Percentiles rank a stretch among this genome's conserved stretches.
Evolutionary conservation across 37 sponge, comb jelly and placozoan species (phyloP).

Genomic region (Halisarca cf. caerulea): DNA sequence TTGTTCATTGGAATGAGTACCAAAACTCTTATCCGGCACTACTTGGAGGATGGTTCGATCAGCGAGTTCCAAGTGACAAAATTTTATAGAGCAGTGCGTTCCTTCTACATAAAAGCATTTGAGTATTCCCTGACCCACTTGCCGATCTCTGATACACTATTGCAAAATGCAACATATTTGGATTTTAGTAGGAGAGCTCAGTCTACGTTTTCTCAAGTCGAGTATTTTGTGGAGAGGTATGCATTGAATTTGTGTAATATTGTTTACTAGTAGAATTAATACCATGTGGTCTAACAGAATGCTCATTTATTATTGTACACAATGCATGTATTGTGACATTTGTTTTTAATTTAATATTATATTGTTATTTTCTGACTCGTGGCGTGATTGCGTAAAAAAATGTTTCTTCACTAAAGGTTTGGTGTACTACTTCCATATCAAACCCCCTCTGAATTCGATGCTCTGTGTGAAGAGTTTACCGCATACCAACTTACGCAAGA

Average conservation of each 20-base stretch:
- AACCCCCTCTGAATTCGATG: neutral
- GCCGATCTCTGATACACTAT: too few species aligned
- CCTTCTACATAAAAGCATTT: conserved; percentile 24
- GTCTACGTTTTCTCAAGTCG: conserved; percentile 2
- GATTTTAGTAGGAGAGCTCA: neutral
- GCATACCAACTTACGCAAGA: neutral
- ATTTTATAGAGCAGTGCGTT: conserved; percentile 16
- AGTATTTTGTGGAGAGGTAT: conserved; percentile 18
- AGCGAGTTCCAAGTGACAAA: neutral
- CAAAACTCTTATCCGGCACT: neutral
- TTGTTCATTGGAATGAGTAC: too few species aligned
- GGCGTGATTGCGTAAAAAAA: too few species aligned
- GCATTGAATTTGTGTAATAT: neutral
- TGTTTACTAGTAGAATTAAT: neutral
- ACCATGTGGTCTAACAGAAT: neutral
- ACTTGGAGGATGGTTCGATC: neutral
- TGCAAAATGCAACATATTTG: neutral
- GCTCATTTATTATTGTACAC: too few species aligned
- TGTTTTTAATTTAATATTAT: too few species aligned
- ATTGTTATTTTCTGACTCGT: neutral
- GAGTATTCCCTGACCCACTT: too few species aligned
- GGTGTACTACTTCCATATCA: neutral
- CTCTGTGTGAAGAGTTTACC: neutral
- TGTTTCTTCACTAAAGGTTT: too few species aligned
- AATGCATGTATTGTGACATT: too few species aligned